A percentile compares a stretch with the other conserved stretches of the same genome.
phyloP scores from a whole-genome alignment of 2,797 vertebrate genomes.

The Chaetodon trifasciatus region DNA sequence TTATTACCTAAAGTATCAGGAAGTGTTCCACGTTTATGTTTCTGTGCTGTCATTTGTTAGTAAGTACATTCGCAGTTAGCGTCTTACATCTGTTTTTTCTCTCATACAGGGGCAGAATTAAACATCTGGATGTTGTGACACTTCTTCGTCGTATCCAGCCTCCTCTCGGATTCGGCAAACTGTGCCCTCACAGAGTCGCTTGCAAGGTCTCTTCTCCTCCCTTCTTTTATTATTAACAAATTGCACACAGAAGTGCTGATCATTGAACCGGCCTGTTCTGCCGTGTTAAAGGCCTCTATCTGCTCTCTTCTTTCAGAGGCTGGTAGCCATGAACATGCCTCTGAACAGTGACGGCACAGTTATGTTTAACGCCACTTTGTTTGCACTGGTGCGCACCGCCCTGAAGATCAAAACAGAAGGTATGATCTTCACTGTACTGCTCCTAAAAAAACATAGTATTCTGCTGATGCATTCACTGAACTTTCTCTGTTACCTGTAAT shows the following conservation, averaged over 20 bases:
- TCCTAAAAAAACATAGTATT: not conserved
- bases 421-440: slow-evolving; percentile 63
- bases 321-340: slow-evolving; percentile 99
- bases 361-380: slow-evolving; percentile 99
- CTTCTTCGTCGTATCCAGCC: slow-evolving; percentile 97
- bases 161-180: slow-evolving; percentile 96
- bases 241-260: not conserved
- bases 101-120: slow-evolving; percentile 93
- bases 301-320: slow-evolving; percentile 86
- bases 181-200: slow-evolving; percentile 98
- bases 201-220: slow-evolving; percentile 90
- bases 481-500: slow-evolving; percentile 14
- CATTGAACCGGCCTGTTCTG: not conserved
- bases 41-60: not conserved
- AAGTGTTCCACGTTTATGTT: not conserved
- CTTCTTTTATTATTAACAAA: slow-evolving; percentile 7
- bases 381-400: slow-evolving; percentile 97
- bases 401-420: slow-evolving; percentile 99
- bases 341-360: slow-evolving; percentile 97
- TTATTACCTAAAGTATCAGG: not conserved
- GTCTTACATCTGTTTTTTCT: slow-evolving; percentile 12
- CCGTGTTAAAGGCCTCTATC: slow-evolving; percentile 9
- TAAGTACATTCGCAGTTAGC: not conserved
- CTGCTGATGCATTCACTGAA: not conserved
- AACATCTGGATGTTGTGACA: slow-evolving; percentile 97